Base-by-base conservation (phyloP, 35 echinoderm and acorn worm genomes). In the Apostichopus parvimensis region DNA sequence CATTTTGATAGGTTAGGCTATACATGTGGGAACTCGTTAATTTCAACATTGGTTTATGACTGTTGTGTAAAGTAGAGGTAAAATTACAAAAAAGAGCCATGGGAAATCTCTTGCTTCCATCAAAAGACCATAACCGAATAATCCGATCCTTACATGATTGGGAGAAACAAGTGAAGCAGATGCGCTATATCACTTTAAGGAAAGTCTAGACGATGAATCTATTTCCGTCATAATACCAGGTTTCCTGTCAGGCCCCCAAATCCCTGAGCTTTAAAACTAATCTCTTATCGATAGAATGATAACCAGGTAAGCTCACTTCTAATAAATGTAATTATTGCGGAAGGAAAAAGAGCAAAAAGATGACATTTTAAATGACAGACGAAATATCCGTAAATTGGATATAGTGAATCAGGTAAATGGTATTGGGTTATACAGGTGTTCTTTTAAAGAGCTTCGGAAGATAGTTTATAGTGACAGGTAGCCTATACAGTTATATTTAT, bases 221-320 rank as follows among this genome's bases (percentile, higher is more conserved):
- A 73, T 73, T 73, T 73, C 71, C 71, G 71, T n/a, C 10, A 73
- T 73, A 73, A 73, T 73, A 73, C n/a, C 71, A 73, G 20, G 17
- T 73, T 73, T 73, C 71, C 71, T 73, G 71, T 73, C 71, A 73
- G n/a, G 14, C 6, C 71, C 71, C 71, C 2, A 73, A 18, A 73
- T 73, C 71, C 71, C 71, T 18, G 71, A 73, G 71, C 71, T n/a
- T 73, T 73, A 73, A 18, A 73, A 73, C 12, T 73, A 73, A 73
- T 73, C 71, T 73, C 71, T 73, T 73, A 18, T 73, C 71, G 71
- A 73, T 73, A 18, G 71, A 73, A 73, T 73, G 71, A 73, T 73
- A 18, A 73, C 17, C 10, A 18, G 6, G 6, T 73, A 21, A 73
- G 71, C 71, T 73, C 71, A 73, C 71, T 73, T 73, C 71, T 73